phyloP scores from a whole-genome alignment of 2,888 invertebrate species.

The Noctuana brunneofusca region DNA sequence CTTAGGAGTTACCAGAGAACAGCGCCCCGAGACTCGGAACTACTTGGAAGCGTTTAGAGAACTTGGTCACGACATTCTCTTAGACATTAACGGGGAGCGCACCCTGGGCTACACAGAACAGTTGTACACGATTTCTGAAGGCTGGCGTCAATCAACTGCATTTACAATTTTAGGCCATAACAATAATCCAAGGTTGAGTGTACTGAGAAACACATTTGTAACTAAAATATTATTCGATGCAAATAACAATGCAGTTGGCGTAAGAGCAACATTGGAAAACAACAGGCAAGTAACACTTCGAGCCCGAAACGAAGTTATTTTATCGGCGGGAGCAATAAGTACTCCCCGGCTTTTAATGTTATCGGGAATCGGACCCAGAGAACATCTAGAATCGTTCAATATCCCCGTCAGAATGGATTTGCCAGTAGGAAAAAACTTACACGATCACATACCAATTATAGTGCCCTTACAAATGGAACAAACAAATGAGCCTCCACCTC shows the following conservation, averaged over 20 bases:
- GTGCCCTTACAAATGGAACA: conserved; percentile 38
- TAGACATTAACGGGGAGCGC: conserved; percentile 51
- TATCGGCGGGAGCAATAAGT: conserved; percentile 54
- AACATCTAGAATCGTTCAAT: conserved; percentile 45
- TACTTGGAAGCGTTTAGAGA: conserved; percentile 51
- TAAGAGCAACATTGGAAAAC: conserved; percentile 40
- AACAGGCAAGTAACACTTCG: conserved; percentile 40
- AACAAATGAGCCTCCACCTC: conserved; percentile 7
- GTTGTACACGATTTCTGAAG: conserved; percentile 46
- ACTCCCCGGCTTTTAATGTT: conserved; percentile 54
- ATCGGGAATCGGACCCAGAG: conserved; percentile 54
- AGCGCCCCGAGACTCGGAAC: conserved; percentile 3
- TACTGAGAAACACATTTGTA: conserved; percentile 49
- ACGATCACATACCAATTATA: conserved; percentile 45
- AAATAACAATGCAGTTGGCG: conserved; percentile 49
- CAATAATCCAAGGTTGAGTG: conserved; percentile 46
- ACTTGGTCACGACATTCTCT: conserved; percentile 47
- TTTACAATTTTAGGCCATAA: conserved; percentile 46
- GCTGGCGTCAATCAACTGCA: conserved; percentile 50
- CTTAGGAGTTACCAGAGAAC: conserved; percentile 1
- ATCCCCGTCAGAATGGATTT: conserved; percentile 49
- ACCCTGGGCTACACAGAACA: conserved; percentile 50
- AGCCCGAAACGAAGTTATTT: conserved; percentile 50
- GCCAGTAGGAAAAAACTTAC: conserved; percentile 53
- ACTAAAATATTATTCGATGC: conserved; percentile 50